A percentile compares a stretch with the other conserved stretches of the same genome.
Evolutionary conservation across 2,113 vertebrate genomes (phyloP).

Genomic region (Anarrhichthys ocellatus): DNA sequence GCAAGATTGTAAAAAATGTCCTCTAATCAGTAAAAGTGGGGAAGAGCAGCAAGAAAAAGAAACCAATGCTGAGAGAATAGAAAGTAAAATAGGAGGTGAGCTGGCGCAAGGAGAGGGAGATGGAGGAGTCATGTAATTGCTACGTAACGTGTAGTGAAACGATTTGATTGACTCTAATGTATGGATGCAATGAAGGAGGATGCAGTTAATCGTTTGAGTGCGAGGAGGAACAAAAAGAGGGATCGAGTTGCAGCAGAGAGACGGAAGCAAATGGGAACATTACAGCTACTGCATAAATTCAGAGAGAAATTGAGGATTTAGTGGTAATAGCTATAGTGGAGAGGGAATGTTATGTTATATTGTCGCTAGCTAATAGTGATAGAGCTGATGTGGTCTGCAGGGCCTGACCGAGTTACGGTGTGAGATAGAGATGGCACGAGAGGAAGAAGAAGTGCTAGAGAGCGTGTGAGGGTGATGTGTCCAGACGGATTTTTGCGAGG

Average conservation of each 20-base stretch:
- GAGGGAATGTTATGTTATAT: slow-evolving; percentile 32
- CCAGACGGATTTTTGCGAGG: slow-evolving; percentile 49
- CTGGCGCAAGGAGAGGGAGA: slow-evolving; percentile 13
- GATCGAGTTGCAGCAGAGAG: slow-evolving; percentile 1
- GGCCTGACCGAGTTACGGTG: slow-evolving; percentile 29
- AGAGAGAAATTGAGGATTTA: slow-evolving; percentile 28
- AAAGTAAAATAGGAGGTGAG: slow-evolving; percentile 11
- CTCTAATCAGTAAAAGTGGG: slow-evolving; percentile 1
- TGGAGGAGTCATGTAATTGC: slow-evolving; percentile 23
- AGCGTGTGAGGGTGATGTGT: slow-evolving; percentile 33
- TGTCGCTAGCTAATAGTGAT: slow-evolving; percentile 39
- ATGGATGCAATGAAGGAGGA: slow-evolving; percentile 14
- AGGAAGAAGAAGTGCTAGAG: not conserved
- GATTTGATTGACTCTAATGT: slow-evolving; percentile 47
- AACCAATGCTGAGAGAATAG: not conserved
- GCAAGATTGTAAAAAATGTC: slow-evolving; percentile 16
- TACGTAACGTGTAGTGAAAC: slow-evolving; percentile 36
- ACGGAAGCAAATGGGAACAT: not conserved
- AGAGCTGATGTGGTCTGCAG: slow-evolving; percentile 53
- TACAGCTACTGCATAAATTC: slow-evolving; percentile 12
- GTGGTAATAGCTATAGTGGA: slow-evolving; percentile 13
- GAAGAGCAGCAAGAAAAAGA: slow-evolving; percentile 10
- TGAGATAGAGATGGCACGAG: slow-evolving; percentile 30
- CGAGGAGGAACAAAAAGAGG: not conserved
- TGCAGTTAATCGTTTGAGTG: slow-evolving; percentile 27